phyloP scores from a whole-genome alignment of 2,888 invertebrate genomes.

The Pemphredon lugubris region DNA sequence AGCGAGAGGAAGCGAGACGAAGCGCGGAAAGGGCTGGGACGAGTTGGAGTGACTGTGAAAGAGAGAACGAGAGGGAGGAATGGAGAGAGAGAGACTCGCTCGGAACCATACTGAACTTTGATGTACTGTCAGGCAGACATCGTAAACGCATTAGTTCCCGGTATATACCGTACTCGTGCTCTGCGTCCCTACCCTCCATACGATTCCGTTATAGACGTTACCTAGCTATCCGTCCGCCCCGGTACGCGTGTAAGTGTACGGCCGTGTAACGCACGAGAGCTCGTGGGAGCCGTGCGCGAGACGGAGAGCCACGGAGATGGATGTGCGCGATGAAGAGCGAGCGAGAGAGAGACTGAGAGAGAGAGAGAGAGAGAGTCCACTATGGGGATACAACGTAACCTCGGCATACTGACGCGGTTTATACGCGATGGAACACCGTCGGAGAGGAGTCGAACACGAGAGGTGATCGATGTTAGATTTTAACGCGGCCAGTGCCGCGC shows the following conservation, averaged over 20 bases:
- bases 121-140: slow-evolving; percentile 78
- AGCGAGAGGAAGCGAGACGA: slow-evolving; percentile 10
- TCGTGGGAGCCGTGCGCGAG: slow-evolving; percentile 44
- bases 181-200: slow-evolving; percentile 38
- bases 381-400: slow-evolving; percentile 34
- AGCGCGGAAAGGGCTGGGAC: slow-evolving; percentile 31
- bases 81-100: slow-evolving; percentile 34
- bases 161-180: slow-evolving; percentile 50
- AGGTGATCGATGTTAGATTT: slow-evolving; percentile 70
- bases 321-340: slow-evolving; percentile 37
- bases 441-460: slow-evolving; percentile 54
- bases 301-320: slow-evolving; percentile 35
- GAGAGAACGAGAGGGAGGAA: slow-evolving; percentile 17
- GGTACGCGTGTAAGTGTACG: slow-evolving; percentile 21
- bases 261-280: slow-evolving; percentile 5
- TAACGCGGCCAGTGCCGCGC: slow-evolving; percentile 50
- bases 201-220: slow-evolving; percentile 68
- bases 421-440: slow-evolving; percentile 36
- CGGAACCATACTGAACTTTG: slow-evolving; percentile 72
- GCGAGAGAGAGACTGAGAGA: slow-evolving; percentile 4
- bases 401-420: slow-evolving; percentile 38
- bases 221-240: slow-evolving; percentile 39
- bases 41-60: too few relatives aligned
- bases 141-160: slow-evolving; percentile 78
- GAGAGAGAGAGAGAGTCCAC: neutral